Evolutionary conservation across 1,140 invertebrate genomes (phyloP).

Genomic region (Drosophila ogumai): DNA sequence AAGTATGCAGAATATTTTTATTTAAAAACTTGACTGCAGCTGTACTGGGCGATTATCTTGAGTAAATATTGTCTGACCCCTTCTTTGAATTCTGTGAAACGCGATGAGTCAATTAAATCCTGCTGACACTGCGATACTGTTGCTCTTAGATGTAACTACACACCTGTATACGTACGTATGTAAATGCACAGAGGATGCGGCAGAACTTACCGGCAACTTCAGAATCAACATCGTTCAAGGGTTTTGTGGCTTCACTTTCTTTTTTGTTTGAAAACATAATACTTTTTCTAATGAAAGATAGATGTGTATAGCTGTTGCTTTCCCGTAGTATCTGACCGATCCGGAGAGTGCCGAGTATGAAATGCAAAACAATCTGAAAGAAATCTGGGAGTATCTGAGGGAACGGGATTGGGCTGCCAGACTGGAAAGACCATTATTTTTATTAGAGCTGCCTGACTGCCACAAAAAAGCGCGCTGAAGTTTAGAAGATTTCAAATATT

Average conservation of each 20-base stretch:
- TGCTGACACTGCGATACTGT: background rate
- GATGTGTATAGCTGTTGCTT: background rate
- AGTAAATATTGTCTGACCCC: background rate
- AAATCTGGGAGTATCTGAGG: slow-evolving; percentile 2
- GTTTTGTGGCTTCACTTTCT: no score
- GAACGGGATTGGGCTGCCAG: background rate
- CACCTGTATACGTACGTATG: background rate
- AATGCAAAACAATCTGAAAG: slow-evolving; percentile 2
- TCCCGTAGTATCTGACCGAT: background rate
- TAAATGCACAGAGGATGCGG: background rate
- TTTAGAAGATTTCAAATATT: background rate
- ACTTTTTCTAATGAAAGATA: no score
- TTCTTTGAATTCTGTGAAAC: background rate
- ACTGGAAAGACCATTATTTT: background rate
- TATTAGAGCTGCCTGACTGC: background rate
- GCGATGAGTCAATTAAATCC: background rate
- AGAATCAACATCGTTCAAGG: background rate
- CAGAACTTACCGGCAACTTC: background rate
- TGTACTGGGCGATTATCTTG: background rate
- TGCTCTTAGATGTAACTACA: background rate
- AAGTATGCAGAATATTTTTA: background rate
- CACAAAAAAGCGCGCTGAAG: background rate
- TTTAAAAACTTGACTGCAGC: background rate
- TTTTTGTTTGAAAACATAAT: background rate
- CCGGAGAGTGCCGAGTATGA: background rate